Conservation (phyloP, 2,888 invertebrate species). For the Drosophila lutescens region DNA sequence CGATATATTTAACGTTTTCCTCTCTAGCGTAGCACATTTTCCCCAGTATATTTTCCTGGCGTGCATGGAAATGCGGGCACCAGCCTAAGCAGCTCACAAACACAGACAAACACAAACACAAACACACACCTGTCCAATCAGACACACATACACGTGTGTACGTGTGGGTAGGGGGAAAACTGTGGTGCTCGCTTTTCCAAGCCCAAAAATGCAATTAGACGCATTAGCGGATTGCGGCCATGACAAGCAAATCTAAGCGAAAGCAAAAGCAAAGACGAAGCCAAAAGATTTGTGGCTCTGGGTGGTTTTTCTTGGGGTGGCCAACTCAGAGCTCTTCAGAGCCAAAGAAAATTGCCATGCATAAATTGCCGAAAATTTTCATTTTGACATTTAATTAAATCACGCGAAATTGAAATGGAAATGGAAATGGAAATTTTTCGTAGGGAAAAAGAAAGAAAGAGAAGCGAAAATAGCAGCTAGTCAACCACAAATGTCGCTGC, state of each 20-base stretch:
- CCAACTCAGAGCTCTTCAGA: neutral
- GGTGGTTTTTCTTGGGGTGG: neutral
- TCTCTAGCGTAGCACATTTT: neutral
- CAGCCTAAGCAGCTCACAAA: conserved; percentile 37
- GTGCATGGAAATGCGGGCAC: conserved; percentile 31
- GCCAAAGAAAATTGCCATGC: conserved; percentile 46
- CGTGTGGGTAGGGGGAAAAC: conserved; percentile 3
- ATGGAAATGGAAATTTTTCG: conserved; percentile 43
- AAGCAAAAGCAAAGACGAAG: conserved; percentile 28
- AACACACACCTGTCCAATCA: neutral
- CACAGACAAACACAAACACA: conserved; percentile 1
- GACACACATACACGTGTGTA: neutral
- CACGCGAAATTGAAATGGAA: conserved; percentile 62
- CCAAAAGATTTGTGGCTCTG: conserved; percentile 13
- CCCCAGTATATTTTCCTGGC: conserved; percentile 19
- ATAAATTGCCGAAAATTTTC: conserved; percentile 61
- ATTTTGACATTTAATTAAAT: conserved; percentile 76
- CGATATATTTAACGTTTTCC: neutral
- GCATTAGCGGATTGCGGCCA: conserved; percentile 58
- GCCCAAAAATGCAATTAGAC: conserved; percentile 72
- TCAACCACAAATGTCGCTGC: conserved; percentile 62
- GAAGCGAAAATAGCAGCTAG: conserved; percentile 13
- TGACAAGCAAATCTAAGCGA: conserved; percentile 29
- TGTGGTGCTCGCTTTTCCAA: conserved; percentile 13
- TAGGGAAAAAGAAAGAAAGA: conserved; percentile 17